A percentile compares a stretch with the other conserved stretches of the same genome.
phyloP scores from a whole-genome alignment of 2,888 invertebrate species.

The Electrophaes corylata region DNA sequence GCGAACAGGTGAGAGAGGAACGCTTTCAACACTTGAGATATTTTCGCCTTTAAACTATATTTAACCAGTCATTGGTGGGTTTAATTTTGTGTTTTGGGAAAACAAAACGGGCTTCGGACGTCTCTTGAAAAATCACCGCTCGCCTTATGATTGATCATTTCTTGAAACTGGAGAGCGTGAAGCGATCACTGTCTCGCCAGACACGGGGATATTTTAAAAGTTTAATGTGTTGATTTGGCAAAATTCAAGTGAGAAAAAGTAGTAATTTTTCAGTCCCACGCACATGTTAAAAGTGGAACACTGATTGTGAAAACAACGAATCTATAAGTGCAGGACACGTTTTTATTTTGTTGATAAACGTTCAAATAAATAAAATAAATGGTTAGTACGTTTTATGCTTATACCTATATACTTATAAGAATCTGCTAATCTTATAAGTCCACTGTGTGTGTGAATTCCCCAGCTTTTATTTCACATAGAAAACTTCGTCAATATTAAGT shows the following conservation, averaged over 20 bases:
- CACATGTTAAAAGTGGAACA: not conserved
- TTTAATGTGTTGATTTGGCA: constrained; percentile 76
- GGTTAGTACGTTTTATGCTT: too few species aligned
- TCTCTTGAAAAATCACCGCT: constrained; percentile 78
- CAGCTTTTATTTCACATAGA: too few species aligned
- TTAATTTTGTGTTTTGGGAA: constrained; percentile 73
- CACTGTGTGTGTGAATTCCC: too few species aligned
- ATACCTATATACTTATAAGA: too few species aligned
- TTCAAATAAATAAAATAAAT: too few species aligned
- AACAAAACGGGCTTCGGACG: constrained; percentile 68
- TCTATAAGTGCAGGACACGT: not conserved
- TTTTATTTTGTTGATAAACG: too few species aligned
- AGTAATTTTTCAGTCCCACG: not conserved
- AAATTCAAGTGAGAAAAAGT: constrained; percentile 57
- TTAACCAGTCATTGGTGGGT: constrained; percentile 60
- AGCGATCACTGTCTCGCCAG: constrained; percentile 41
- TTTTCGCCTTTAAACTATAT: constrained; percentile 69
- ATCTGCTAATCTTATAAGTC: too few species aligned
- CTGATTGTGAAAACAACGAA: not conserved
- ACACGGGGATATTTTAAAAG: constrained; percentile 59
- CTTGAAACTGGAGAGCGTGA: constrained; percentile 65
- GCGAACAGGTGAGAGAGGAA: constrained; percentile 66
- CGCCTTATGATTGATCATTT: constrained; percentile 81
- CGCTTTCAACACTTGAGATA: constrained; percentile 68
- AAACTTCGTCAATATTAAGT: not conserved